Percentiles rank a stretch among this genome's conserved stretches.
Conservation (phyloP, 2,113 vertebrate species). For the Perca flavescens region DNA sequence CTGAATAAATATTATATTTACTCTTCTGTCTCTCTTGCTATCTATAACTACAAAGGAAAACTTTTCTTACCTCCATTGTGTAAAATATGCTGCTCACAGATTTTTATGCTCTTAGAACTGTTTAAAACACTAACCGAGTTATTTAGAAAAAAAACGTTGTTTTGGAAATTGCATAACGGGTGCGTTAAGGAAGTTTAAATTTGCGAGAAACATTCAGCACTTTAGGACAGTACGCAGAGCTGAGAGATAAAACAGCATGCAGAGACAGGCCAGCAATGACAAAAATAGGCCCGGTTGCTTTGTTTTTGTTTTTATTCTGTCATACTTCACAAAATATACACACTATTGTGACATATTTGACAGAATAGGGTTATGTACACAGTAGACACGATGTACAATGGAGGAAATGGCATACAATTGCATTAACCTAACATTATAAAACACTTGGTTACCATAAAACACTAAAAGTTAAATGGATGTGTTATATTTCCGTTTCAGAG, state of each 20-base stretch:
- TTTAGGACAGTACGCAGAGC: not conserved
- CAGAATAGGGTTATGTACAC: conserved; percentile 24
- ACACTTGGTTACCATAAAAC: not conserved
- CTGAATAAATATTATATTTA: not conserved
- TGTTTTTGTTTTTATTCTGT: not conserved
- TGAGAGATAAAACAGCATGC: not conserved
- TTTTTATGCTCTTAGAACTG: not conserved
- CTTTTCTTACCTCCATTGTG: not conserved
- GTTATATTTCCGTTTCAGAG: not conserved
- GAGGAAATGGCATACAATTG: too few relatives aligned
- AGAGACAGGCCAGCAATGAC: not conserved
- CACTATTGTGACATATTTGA: not conserved
- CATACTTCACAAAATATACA: not conserved
- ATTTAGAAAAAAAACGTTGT: not conserved
- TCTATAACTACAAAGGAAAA: not conserved
- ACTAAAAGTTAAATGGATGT: not conserved
- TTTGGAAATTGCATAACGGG: not conserved
- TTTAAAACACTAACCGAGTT: not conserved
- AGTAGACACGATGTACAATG: not conserved
- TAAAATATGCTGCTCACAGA: not conserved
- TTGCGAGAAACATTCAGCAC: not conserved
- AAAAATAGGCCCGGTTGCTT: conserved; percentile 14
- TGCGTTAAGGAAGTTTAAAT: not conserved
- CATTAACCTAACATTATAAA: not conserved
- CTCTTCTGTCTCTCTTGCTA: too few relatives aligned